Evolutionary conservation across 2,113 vertebrate species (phyloP), one percentile per base, ranked within the genome.

Genomic region (Pedionomus torquatus): DNA sequence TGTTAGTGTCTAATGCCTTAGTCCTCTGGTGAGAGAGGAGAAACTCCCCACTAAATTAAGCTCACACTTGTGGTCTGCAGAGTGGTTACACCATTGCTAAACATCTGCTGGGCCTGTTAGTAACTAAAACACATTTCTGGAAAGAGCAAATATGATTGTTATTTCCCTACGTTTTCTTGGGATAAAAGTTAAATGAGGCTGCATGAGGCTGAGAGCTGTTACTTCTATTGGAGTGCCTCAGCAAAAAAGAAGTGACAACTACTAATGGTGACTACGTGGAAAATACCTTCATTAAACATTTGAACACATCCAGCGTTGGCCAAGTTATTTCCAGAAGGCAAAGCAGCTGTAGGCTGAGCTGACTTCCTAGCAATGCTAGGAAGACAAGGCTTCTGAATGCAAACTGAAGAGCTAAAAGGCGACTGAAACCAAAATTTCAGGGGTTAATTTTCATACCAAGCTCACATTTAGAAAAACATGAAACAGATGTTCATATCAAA

Each of bases 401-500:
- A 55, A 18, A 15, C 61, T 87, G 52, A 68, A 68, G 39, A 64
- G 33, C 23, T 52, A 69, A 68, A 66, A 71, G 13, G 30, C 77
- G 88, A 91, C 69, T 87, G 44, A 52, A 97, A 95, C 93, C 39
- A 85, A 97, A 97, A 96, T 94, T 93, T 94, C 82, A 97, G 85
- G 93, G 91, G 94, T 97, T 98, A 97, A 97, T 88, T 95, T 97
- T 94, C 89, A 96, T 95, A 68, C 82, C 78, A 94, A 96, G 37
- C 71, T 92, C 82, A 93, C 87, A 95, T 95, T 97, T 96, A 97
- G 94, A 87, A 96, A 98, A 98, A 97, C 93, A 96, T 95, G 94
- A 98, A 98, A 96, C 95, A 98, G 96, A 98, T 97, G 97, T 97
- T 92, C 91, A n/a, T 98, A 98, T 97, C 97, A 97, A 97, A 97